Conservation (phyloP, 2,113 vertebrate species). For the Camelus dromedarius region DNA sequence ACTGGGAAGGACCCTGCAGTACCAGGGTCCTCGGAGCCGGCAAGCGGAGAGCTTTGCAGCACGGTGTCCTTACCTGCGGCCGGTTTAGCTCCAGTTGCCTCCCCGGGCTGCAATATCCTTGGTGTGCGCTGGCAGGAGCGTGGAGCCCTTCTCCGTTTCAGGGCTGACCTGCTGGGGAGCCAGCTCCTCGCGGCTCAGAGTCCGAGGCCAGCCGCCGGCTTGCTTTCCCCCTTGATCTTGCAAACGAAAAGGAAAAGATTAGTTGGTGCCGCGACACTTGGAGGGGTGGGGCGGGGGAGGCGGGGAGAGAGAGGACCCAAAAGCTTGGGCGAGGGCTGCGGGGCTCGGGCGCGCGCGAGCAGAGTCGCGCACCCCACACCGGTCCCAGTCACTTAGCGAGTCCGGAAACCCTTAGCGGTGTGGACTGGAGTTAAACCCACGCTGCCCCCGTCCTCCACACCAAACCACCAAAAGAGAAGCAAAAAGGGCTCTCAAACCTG, state of each 20-base stretch:
- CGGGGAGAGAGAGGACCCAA: conserved; percentile 21
- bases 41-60: not conserved
- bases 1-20: not conserved
- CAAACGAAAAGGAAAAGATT: conserved; percentile 74
- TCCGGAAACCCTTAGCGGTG: not conserved
- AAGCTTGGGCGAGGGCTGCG: conserved; percentile 54
- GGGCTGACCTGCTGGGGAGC: conserved; percentile 35
- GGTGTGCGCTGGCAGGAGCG: conserved; percentile 2
- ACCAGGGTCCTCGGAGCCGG: not conserved
- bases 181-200: conserved; percentile 71
- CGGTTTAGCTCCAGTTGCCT: conserved; percentile 70
- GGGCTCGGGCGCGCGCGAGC: conserved; percentile 46
- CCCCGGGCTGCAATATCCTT: conserved; percentile 7
- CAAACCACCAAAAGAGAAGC: not conserved
- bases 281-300: conserved; percentile 59
- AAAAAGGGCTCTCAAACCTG: conserved; percentile 74
- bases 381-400: not conserved
- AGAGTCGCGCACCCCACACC: not conserved
- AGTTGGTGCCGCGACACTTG: conserved; percentile 72
- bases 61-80: conserved; percentile 85
- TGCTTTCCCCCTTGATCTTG: conserved; percentile 86
- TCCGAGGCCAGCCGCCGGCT: conserved; percentile 76
- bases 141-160: conserved; percentile 47
- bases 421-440: not conserved
- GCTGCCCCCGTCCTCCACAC: not conserved